phyloP scores from a whole-genome alignment of 2,113 vertebrate genomes.

The Brevimyrus niger region DNA sequence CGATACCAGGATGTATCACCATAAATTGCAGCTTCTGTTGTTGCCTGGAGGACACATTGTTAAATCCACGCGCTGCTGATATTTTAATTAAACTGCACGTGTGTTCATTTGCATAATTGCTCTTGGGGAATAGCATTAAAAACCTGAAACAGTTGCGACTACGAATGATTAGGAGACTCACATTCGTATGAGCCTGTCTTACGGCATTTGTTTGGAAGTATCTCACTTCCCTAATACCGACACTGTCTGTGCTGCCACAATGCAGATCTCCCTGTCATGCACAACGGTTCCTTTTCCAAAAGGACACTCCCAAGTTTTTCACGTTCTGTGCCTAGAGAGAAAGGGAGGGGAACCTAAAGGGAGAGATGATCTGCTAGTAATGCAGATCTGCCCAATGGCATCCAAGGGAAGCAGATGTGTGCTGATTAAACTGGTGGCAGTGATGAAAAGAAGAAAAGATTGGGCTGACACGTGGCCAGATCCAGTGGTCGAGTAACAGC shows the following conservation, averaged over 20 bases:
- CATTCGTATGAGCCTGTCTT: not conserved
- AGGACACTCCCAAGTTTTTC: not conserved
- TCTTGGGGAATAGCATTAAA: not conserved
- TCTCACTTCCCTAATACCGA: not conserved
- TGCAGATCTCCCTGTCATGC: not conserved
- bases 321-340: not conserved
- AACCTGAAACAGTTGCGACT: not conserved
- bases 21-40: not conserved
- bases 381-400: slow-evolving; percentile 26
- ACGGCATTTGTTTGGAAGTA: not conserved
- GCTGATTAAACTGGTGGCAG: slow-evolving; percentile 43
- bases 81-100: not conserved
- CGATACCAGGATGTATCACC: not conserved
- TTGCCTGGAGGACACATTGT: not conserved
- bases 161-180: not conserved
- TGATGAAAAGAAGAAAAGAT: slow-evolving; percentile 48
- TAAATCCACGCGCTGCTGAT: not conserved
- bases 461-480: slow-evolving; percentile 44
- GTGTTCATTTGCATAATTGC: not conserved
- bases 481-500: slow-evolving; percentile 54
- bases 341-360: not conserved
- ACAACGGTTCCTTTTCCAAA: not conserved
- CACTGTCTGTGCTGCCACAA: not conserved
- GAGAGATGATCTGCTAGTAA: slow-evolving; percentile 24
- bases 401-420: slow-evolving; percentile 46